Conservation (phyloP, 64 coral and sea anemone genomes). For the Porites lutea region DNA sequence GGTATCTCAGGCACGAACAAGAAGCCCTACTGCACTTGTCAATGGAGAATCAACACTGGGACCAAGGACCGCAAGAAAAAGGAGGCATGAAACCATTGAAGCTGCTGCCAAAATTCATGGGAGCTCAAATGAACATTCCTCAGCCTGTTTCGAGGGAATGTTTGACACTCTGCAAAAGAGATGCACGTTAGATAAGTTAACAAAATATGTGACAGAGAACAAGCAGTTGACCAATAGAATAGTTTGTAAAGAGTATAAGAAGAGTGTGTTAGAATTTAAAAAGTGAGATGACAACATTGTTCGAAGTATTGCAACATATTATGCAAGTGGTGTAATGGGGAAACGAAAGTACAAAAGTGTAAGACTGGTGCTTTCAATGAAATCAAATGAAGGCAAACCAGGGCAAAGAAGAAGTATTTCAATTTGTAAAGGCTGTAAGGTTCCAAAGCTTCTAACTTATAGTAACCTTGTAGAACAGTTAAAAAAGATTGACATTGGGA, state of each 20-base stretch:
- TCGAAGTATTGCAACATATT: slow-evolving; percentile 79
- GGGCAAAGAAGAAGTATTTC: slow-evolving; percentile 71
- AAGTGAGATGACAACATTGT: slow-evolving; percentile 55
- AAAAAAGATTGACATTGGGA: slow-evolving; percentile 78
- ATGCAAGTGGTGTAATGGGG: slow-evolving; percentile 64
- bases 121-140: slow-evolving; percentile 18
- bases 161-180: slow-evolving; percentile 81
- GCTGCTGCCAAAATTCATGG: slow-evolving; percentile 75
- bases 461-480: slow-evolving; percentile 47
- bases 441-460: slow-evolving; percentile 83
- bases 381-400: slow-evolving; percentile 45
- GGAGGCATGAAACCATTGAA: slow-evolving; percentile 58
- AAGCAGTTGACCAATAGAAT: slow-evolving; percentile 28
- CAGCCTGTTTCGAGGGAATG: slow-evolving; percentile 56
- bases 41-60: slow-evolving; percentile 62
- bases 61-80: slow-evolving; percentile 60
- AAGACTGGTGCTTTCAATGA: slow-evolving; percentile 63
- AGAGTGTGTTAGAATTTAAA: slow-evolving; percentile 46
- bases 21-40: slow-evolving; percentile 52
- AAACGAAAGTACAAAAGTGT: slow-evolving; percentile 74
- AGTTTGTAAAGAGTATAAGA: slow-evolving; percentile 60
- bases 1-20: slow-evolving; percentile 8
- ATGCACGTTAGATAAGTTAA: slow-evolving; percentile 76
- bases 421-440: slow-evolving; percentile 59
- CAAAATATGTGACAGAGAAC: slow-evolving; percentile 62